Conservation (phyloP, 2,888 invertebrate species). For the Clunio marinus region DNA sequence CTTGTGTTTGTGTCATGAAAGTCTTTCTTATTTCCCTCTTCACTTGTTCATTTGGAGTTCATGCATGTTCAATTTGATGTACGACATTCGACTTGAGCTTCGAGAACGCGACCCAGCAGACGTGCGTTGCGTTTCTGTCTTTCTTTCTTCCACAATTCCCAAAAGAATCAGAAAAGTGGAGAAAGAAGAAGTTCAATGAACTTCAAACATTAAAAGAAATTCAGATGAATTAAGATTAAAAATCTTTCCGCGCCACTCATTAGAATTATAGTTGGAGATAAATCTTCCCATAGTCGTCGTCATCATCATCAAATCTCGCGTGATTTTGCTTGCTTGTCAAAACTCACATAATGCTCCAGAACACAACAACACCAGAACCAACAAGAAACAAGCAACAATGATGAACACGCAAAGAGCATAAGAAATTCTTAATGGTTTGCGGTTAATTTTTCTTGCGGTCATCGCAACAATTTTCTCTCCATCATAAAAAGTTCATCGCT, state of each 20-base stretch:
- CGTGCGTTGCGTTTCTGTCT: not conserved
- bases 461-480: not conserved
- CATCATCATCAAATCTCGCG: conserved; percentile 16
- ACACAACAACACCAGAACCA: too few relatives aligned
- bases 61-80: conserved; percentile 10
- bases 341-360: not conserved
- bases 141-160: too few relatives aligned
- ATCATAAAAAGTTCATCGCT: not conserved
- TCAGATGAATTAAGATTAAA: not conserved
- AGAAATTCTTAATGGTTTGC: not conserved
- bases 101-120: not conserved
- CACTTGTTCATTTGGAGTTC: not conserved
- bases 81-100: conserved; percentile 8
- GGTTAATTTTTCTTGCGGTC: not conserved
- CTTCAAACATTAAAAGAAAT: not conserved
- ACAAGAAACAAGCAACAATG: too few relatives aligned
- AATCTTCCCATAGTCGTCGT: too few relatives aligned
- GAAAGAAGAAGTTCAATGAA: conserved; percentile 3
- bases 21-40: conserved; percentile 10
- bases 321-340: not conserved
- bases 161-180: not conserved
- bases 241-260: not conserved
- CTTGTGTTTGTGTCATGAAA: conserved; percentile 6
- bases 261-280: not conserved
- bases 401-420: not conserved